Base-by-base conservation (phyloP, 1,140 invertebrate species). In the Parapsyche elsis region DNA sequence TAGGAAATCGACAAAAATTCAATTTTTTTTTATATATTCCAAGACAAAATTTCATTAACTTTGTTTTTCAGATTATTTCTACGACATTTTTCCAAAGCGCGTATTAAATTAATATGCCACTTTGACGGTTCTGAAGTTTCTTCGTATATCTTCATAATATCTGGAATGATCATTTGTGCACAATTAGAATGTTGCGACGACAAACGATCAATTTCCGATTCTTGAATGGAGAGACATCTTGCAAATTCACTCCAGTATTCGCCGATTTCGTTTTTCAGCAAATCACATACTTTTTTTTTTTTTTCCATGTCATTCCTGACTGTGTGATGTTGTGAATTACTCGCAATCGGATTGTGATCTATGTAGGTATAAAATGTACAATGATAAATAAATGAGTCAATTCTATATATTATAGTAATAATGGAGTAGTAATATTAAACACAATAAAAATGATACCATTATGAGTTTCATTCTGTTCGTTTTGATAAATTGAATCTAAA, bases 21-120 rank as follows among this genome's bases (percentile, higher is more conserved):
- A 38, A 38, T 38, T 38, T 38, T 4, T 4, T 38, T 38, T 38
- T 38, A 38, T 38, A 7, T 38, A 38, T 38, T 38, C 30, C 30
- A 38, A 1, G n/a, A 19, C 16, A 61, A 1, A 19, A 61, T 61
- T 19, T 61, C 57, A 21, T 19, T 61, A 10, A 67, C 64, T 67
- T 67, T 67, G 26, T 67, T 9, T 26, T 26, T 67, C 24, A 67
- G 26, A 67, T 14, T 23, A n/a, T 67, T 67, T 26, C 64, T 67
- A 12, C 64, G 64, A 67, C 64, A 67, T 9, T 67, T 67, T 67
- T 26, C 64, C n/a, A 67, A 67, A 26, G 64, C 64, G 1, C 0
- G 26, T 7, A 26, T 67, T 23, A 67, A 9, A 12, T 67, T 67
- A 9, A 67, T 67, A 26, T 67, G 23, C 64, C 64, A 67, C 1